Evolutionary conservation across 2,797 vertebrate species (phyloP).

Genomic region (Amniataba percoides): DNA sequence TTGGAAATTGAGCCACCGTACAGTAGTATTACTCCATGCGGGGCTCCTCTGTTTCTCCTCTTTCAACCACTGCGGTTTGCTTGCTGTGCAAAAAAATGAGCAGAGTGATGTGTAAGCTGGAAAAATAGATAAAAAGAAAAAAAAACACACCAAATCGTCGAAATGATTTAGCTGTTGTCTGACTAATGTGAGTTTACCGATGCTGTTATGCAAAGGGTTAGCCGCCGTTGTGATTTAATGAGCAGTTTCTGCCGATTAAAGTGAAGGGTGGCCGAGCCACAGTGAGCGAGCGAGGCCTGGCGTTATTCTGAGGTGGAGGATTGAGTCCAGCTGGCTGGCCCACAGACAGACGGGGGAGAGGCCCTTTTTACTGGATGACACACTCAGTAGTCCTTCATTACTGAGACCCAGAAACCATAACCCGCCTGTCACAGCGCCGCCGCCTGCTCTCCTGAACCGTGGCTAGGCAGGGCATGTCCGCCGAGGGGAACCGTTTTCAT

Average conservation of each 20-base stretch:
- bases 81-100: constrained; percentile 58
- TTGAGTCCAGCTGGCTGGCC: constrained; percentile 72
- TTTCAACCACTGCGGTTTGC: constrained; percentile 57
- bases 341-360: constrained; percentile 69
- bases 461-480: constrained; percentile 55
- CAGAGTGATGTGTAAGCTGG: constrained; percentile 41
- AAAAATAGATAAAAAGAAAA: constrained; percentile 33
- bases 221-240: constrained; percentile 63
- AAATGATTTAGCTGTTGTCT: constrained; percentile 48
- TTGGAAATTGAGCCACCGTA: constrained; percentile 54
- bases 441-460: constrained; percentile 53
- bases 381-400: constrained; percentile 80
- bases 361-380: constrained; percentile 75
- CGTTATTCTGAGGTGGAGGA: constrained; percentile 70
- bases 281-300: constrained; percentile 39
- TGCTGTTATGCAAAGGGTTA: constrained; percentile 55
- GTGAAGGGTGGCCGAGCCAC: constrained; percentile 33
- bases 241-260: constrained; percentile 59
- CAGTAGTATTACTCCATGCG: constrained; percentile 27
- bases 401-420: constrained; percentile 70
- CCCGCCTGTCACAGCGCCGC: constrained; percentile 69
- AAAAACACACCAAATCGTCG: not conserved
- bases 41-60: constrained; percentile 41
- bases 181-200: constrained; percentile 56
- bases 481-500: constrained; percentile 51